Base-by-base conservation (phyloP, 2,797 vertebrate genomes). In the Hypotaenidia philippensis region DNA sequence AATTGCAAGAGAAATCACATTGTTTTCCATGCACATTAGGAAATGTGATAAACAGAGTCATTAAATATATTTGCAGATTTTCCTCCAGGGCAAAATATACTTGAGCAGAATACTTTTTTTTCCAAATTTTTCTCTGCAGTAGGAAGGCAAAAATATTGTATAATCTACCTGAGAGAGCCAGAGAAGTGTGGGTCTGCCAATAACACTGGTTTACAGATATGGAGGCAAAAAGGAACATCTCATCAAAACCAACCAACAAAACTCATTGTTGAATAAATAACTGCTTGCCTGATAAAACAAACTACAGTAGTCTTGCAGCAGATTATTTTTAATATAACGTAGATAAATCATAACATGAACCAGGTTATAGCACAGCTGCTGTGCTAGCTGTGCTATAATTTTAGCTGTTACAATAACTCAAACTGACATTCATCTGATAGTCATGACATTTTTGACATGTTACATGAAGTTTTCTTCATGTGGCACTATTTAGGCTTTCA, bases 1-100 rank as follows among this genome's bases (percentile, higher is more conserved):
- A 15, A 23, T 81, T 52, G 29, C 25, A 79, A 93, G 53, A 93
- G 36, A 88, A 91, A 90, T 83, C 41, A 56, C 15, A 27, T 55
- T 80, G 34, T 80, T 97, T 96, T 93, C 63, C 44, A 77, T 70
- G 36, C 9, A 11, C 60, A 55, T 94, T 64, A 83, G n/a, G 44
- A 81, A 78, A 77, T 81, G 25, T 61, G 90, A 94, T 83, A 95
- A 93, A 94, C 56, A 74, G 47, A 59, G 25, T 70, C 61, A 79
- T 94, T 71, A 76, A 77, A 72, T 61, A 56, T 75, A 76, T 93
- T 91, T 84, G n/a, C 60, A 90, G 40, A 61, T 63, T 89, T 94
- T 89, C 53, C 90, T 94, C 82, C 63, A 64, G 68, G 90, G 90
- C 50, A 83, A 92, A 71, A 26, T 57, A 72, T 71, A 78, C 41